Base-by-base conservation (phyloP, 2,797 vertebrate genomes). In the Kryptopterus vitreolus region DNA sequence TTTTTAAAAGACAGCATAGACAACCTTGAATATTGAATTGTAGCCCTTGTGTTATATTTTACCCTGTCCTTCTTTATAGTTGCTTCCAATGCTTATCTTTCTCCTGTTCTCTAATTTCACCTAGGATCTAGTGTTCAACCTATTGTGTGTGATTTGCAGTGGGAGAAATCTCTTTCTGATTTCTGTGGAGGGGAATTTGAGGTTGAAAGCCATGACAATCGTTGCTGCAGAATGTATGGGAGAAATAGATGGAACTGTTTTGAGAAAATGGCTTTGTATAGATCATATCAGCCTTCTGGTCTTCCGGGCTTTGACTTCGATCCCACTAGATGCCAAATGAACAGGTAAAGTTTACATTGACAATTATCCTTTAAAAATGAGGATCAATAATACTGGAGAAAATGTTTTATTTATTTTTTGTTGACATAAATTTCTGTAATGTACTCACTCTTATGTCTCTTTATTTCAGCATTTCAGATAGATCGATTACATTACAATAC, bases 171-270 rank as follows among this genome's bases (percentile, higher is more conserved):
- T 0, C 71, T 94, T 1, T 0, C 81, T 20, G 24, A 57, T 4
- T 95, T 90, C 88, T 95, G 94, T 78, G 0, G 65, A 1, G 83
- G 87, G 1, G 90, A 90, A 74, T 86, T 81, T 46, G 1, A 16
- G 0, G 22, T 89, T 11, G 89, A 89, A 63, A 89, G 83, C 2
- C 84, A 4, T 0, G 83, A 9, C 48, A 82, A 91, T 68, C 3
- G 73, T 35, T 95, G 94, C 88, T 95, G 94, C 82, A 80, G 0
- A 20, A 16, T 0, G 0, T 26, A 2, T 0, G 81, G 61, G 12
- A 61, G 0, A 0, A 59, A 68, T 0, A 82, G 33, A 50, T 87
- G 89, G 2, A 50, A 53, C 50, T 95, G 94, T 81, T 95, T 95
- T 86, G 76, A 91, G 57, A 74, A 70, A 0, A 33, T 87, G 0